These are phyloP conservation scores for Colletes collaris DNA, from an alignment of 2,888 invertebrate genomes.

Conservation along the genomic window DNA sequence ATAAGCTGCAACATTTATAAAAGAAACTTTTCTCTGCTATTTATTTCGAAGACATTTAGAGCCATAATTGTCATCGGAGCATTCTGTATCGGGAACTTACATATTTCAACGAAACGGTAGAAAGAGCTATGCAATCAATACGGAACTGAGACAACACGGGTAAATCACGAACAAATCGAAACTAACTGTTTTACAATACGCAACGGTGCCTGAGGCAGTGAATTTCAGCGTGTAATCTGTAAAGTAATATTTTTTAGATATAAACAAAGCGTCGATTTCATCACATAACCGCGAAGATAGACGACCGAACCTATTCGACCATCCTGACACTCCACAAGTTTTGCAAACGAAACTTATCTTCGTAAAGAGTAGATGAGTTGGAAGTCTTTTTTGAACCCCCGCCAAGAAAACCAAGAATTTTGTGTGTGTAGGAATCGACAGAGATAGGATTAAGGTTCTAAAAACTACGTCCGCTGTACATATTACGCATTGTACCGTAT, in stretches of 20 bases:
- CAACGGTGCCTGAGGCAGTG: conserved; percentile 49
- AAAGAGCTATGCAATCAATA: neutral
- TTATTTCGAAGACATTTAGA: too few relatives aligned
- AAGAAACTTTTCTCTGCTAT: too few relatives aligned
- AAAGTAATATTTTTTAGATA: conserved; percentile 33
- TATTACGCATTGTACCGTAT: conserved; percentile 57
- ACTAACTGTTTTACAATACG: conserved; percentile 30
- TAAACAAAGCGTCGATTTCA: conserved; percentile 10
- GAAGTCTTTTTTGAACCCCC: conserved; percentile 26
- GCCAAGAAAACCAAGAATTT: conserved; percentile 39
- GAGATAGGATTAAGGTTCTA: conserved; percentile 58
- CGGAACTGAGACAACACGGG: too few relatives aligned
- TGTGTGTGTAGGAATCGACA: conserved; percentile 57
- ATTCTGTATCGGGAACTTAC: neutral
- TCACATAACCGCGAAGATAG: neutral
- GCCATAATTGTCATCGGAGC: neutral
- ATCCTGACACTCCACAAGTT: conserved; percentile 59
- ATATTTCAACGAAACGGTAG: neutral
- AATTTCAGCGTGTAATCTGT: conserved; percentile 12
- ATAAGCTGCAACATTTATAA: too few relatives aligned
- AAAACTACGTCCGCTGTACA: conserved; percentile 63
- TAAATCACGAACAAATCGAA: conserved; percentile 1
- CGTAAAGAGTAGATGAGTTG: conserved; percentile 32
- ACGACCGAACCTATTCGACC: conserved; percentile 10
- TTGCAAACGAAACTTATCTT: conserved; percentile 30